phyloP scores from a whole-genome alignment of 2,797 vertebrate genomes.

The Argya squamiceps region DNA sequence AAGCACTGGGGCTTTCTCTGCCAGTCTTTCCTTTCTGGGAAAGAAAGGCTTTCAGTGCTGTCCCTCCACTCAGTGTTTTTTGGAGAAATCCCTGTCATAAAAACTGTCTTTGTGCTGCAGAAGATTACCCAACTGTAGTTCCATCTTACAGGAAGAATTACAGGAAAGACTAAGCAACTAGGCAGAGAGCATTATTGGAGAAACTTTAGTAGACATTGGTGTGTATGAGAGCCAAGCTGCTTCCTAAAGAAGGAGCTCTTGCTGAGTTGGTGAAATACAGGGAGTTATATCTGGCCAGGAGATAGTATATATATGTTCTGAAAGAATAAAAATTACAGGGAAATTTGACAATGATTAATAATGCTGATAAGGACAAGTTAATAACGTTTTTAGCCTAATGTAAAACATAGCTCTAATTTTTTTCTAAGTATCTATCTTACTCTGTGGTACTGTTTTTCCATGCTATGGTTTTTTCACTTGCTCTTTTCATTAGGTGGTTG shows the following conservation, averaged over 20 bases:
- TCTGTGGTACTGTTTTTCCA: neutral
- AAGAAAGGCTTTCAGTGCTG: neutral
- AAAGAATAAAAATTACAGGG: neutral
- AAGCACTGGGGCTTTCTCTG: neutral
- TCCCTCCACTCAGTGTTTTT: rapidly evolving
- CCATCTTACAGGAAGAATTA: neutral
- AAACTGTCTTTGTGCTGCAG: neutral
- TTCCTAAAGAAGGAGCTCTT: neutral
- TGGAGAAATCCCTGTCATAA: neutral
- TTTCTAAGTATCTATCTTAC: neutral
- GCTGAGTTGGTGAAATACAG: neutral
- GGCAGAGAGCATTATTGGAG: neutral
- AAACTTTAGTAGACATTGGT: neutral
- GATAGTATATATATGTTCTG: neutral
- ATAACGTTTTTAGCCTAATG: neutral
- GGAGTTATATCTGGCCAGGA: neutral
- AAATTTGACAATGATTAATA: neutral
- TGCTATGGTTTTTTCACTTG: neutral
- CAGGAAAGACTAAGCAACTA: neutral
- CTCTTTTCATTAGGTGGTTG: constrained; percentile 81
- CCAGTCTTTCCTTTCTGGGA: rapidly evolving
- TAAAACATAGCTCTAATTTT: neutral
- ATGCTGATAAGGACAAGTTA: neutral
- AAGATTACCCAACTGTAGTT: neutral
- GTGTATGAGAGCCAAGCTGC: neutral